Conservation (phyloP, 2,797 vertebrate genomes). For the Sebastes elongatus region DNA sequence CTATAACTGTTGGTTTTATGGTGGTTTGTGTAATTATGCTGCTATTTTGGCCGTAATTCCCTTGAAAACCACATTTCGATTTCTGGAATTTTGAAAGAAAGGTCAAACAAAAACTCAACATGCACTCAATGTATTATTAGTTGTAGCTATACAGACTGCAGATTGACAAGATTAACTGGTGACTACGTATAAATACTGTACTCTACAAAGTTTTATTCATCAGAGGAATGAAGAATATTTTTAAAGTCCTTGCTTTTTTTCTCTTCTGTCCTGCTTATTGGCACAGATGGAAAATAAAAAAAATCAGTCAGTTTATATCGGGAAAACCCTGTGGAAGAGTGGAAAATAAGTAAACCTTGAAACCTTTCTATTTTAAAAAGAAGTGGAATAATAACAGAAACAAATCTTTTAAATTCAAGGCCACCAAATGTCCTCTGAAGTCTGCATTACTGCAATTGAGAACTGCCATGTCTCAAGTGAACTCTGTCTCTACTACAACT, state of each 20-base stretch:
- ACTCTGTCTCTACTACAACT: neutral
- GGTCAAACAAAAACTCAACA: conserved; percentile 13
- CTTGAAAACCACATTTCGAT: conserved; percentile 12
- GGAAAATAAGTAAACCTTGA: neutral
- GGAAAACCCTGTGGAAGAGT: neutral
- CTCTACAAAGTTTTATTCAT: neutral
- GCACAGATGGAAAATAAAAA: neutral
- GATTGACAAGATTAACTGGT: neutral
- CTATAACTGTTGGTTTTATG: neutral
- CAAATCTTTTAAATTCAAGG: neutral
- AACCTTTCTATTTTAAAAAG: neutral
- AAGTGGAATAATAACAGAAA: neutral
- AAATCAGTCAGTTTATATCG: neutral
- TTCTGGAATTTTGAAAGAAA: conserved; percentile 1
- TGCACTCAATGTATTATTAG: neutral
- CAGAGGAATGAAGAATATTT: neutral
- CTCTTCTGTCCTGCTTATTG: neutral
- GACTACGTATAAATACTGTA: neutral
- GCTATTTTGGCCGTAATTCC: neutral
- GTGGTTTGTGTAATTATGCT: neutral
- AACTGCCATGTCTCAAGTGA: neutral
- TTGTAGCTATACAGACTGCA: neutral
- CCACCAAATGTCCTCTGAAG: neutral
- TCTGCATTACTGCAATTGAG: neutral
- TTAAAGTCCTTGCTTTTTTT: neutral